Evolutionary conservation across 1,140 invertebrate species (phyloP), one percentile per base, ranked within the genome.

Genomic region (Pteromalus puparum): DNA sequence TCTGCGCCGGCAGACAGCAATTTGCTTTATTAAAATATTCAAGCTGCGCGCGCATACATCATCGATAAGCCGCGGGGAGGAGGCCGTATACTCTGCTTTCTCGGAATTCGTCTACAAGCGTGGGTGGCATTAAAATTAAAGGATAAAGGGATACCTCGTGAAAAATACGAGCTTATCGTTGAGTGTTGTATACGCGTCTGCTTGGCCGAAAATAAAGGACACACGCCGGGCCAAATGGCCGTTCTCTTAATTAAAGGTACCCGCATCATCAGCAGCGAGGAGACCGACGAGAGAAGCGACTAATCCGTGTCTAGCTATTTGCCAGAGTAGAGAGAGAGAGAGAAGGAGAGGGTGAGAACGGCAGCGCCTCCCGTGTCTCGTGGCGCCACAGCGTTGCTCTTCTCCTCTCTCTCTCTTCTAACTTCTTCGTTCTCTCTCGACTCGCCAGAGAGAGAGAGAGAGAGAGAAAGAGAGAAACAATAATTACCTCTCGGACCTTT

Each of bases 401-500:
- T 67, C 61, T 42, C 34, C 53, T 61, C 21, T 0, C 77, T 67
- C 46, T 15, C 73, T 65, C n/a, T n/a, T n/a, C n/a, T n/a, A n/a
- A n/a, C n/a, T n/a, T n/a, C n/a, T 68, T 68, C 24, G 3, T 26
- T 68, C 67, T 10, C 21, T 26, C 26, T 68, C 24, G 24, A 3
- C 26, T 53, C 46, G 46, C 1, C 15, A 10, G 18, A 53, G 0
- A 53, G 48, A 13, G 48, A 53, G 48, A 13, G 46, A 48, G 46
- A 18, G 18, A 15, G 48, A 21, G 48, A 5, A 26, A 34, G 65
- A 68, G 67, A 85, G 90, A 92, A 92, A 92, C 91, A 92, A 92
- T 92, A 92, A 92, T 92, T 92, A 92, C 89, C 90, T 92, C 88
- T 90, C 83, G 87, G 85, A 89, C 85, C 91, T 92, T 92, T 92